A percentile compares a stretch with the other conserved stretches of the same genome.
These are phyloP conservation scores for Philonicus albiceps DNA, from an alignment of 2,888 invertebrate species.

Conservation along the genomic window DNA sequence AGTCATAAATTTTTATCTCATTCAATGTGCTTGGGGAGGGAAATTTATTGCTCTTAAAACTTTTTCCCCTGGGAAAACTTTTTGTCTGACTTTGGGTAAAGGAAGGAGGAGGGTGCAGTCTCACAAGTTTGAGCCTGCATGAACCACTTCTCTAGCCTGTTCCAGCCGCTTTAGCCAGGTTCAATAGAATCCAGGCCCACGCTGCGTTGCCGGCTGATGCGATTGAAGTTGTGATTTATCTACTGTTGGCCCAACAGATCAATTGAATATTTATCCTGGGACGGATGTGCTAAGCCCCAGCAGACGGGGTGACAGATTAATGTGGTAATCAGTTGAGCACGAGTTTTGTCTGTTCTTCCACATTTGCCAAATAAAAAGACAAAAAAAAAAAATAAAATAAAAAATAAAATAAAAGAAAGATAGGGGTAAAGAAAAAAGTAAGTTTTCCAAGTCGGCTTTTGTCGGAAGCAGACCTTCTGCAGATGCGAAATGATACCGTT, in stretches of 20 bases:
- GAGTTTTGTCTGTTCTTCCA: not conserved
- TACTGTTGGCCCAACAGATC: constrained; percentile 39
- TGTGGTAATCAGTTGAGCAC: constrained; percentile 37
- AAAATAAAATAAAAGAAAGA: not conserved
- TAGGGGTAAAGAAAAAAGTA: not conserved
- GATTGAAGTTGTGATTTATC: constrained; percentile 42
- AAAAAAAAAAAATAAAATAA: too few species aligned
- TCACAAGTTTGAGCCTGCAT: not conserved
- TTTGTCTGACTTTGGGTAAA: not conserved
- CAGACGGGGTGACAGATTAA: constrained; percentile 38
- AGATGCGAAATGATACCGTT: not conserved
- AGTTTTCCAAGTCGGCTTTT: constrained; percentile 10
- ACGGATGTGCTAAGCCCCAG: constrained; percentile 29
- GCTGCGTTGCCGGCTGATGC: constrained; percentile 5
- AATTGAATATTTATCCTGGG: constrained; percentile 40
- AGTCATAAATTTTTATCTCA: constrained; percentile 42
- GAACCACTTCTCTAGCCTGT: not conserved
- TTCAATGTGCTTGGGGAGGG: constrained; percentile 31
- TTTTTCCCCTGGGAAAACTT: constrained; percentile 33
- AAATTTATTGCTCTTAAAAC: constrained; percentile 23
- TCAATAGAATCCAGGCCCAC: not conserved
- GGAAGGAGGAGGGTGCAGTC: not conserved
- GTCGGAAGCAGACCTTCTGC: not conserved
- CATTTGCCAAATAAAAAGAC: not conserved
- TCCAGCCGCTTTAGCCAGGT: not conserved